Evolutionary conservation across 2,888 invertebrate species (phyloP).

Genomic region (Aphodius granarius): DNA sequence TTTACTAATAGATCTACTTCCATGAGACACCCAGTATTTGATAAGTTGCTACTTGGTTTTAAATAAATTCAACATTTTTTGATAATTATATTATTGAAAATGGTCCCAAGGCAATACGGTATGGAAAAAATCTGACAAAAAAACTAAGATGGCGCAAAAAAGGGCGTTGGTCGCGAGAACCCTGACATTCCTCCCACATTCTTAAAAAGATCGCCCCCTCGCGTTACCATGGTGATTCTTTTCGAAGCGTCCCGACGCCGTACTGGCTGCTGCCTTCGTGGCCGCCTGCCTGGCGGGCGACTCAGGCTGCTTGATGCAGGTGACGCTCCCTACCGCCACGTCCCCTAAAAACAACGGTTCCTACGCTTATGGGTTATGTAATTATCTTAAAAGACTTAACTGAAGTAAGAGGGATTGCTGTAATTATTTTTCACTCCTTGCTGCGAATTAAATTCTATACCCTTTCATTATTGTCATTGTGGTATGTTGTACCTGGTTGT

Average conservation of each 20-base stretch:
- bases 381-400: neutral
- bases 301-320: neutral
- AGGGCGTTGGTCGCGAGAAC: conserved; percentile 41
- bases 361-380: neutral
- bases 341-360: neutral
- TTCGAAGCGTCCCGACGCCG: conserved; percentile 46
- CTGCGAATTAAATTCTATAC: neutral
- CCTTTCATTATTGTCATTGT: neutral
- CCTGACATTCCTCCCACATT: conserved; percentile 43
- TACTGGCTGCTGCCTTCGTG: conserved; percentile 43
- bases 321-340: neutral
- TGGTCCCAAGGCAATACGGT: neutral
- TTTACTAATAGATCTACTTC: too few relatives aligned
- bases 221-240: conserved; percentile 48
- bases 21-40: too few relatives aligned
- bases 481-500: too few relatives aligned
- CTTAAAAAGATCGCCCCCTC: conserved; percentile 47
- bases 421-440: neutral
- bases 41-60: too few relatives aligned
- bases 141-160: conserved; percentile 49
- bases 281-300: conserved; percentile 12
- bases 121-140: conserved; percentile 31
- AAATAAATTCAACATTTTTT: neutral
- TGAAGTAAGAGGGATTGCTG: neutral
- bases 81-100: too few relatives aligned